phyloP scores from a whole-genome alignment of 2,113 vertebrate genomes.

The Rattus norvegicus region DNA sequence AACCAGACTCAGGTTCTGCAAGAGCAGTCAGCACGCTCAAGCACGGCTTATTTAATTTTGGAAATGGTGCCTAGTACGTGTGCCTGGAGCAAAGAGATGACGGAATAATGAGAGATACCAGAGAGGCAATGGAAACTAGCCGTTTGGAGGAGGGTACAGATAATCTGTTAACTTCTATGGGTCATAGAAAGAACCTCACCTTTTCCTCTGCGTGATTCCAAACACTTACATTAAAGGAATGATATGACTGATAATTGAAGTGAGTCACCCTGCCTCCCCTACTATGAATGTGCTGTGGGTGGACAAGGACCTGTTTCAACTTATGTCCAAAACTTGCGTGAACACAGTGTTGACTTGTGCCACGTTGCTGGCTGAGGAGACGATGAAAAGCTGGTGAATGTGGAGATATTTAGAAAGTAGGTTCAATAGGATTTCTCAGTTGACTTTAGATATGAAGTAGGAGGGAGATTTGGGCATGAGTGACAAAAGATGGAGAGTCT shows the following conservation, averaged over 20 bases:
- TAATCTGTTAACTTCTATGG: not conserved
- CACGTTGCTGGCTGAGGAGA: not conserved
- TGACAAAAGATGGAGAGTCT: not conserved
- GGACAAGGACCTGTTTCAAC: not conserved
- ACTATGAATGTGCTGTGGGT: not conserved
- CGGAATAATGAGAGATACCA: not conserved
- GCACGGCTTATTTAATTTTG: not conserved
- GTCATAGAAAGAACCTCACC: not conserved
- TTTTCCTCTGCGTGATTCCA: not conserved
- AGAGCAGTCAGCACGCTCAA: not conserved
- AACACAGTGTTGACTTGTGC: not conserved
- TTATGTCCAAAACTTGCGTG: not conserved
- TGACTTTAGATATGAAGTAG: not conserved
- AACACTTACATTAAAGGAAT: not conserved
- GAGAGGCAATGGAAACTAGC: not conserved
- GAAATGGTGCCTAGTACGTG: not conserved
- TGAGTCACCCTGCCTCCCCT: not conserved
- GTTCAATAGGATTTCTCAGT: not conserved
- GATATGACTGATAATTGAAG: not conserved
- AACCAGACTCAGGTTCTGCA: not conserved
- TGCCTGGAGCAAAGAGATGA: not conserved
- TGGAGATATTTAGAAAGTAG: conserved; percentile 24
- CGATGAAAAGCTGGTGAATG: not conserved
- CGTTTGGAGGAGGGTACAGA: not conserved
- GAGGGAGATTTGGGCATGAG: not conserved